Evolutionary conservation across 1,140 invertebrate species (phyloP).

Genomic region (Drosophila asahinai): DNA sequence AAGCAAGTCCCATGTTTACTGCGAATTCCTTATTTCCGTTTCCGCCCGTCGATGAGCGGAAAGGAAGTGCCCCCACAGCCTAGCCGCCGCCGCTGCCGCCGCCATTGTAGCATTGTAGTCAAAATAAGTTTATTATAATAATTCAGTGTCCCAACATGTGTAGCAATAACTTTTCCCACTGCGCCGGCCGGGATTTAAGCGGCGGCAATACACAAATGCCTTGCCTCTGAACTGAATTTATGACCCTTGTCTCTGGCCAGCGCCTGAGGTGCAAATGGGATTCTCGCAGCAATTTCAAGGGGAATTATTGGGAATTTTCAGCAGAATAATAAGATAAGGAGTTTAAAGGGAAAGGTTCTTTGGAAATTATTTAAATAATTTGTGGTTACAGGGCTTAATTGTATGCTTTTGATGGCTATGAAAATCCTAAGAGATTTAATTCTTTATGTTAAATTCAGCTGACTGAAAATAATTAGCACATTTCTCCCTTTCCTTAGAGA

Average conservation of each 20-base stretch:
- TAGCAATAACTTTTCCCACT: conserved; percentile 58
- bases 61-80: background rate
- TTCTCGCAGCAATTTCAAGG: background rate
- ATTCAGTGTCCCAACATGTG: conserved; percentile 76
- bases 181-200: conserved; percentile 11
- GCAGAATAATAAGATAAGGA: background rate
- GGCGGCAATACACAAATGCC: conserved; percentile 5
- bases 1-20: conserved; percentile 52
- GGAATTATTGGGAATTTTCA: background rate
- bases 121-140: conserved; percentile 81
- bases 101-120: conserved; percentile 32
- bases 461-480: too few species aligned
- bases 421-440: too few species aligned
- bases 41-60: conserved; percentile 55
- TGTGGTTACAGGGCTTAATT: background rate
- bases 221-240: conserved; percentile 19
- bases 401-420: too few species aligned
- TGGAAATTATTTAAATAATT: background rate
- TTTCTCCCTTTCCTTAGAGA: too few species aligned
- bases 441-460: too few species aligned
- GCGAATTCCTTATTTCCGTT: conserved; percentile 65
- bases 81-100: background rate
- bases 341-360: too few species aligned
- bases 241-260: conserved; percentile 9
- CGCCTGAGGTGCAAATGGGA: conserved; percentile 5